These are phyloP conservation scores for Arion vulgaris DNA, from an alignment of 1,140 invertebrate genomes.

Conservation along the genomic window DNA sequence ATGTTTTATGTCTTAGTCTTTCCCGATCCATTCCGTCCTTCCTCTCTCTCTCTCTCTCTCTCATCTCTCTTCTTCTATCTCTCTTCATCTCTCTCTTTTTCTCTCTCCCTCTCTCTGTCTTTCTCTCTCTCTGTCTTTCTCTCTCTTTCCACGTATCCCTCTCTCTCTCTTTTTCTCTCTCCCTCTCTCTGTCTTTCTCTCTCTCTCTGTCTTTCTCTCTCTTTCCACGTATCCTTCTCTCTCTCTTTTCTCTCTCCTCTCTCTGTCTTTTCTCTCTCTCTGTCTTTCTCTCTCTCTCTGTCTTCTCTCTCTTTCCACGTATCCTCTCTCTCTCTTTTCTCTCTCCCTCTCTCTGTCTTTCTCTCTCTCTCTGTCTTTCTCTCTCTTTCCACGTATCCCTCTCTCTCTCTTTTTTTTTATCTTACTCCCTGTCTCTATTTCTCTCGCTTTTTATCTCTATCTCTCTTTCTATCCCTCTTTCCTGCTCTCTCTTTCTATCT, in stretches of 20 bases:
- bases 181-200: background rate
- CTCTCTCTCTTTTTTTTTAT: background rate
- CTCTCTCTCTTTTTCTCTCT: background rate
- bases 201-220: no score
- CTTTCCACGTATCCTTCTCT: background rate
- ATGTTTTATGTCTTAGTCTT: background rate
- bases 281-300: conserved; percentile 31
- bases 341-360: no score
- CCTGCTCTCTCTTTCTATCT: background rate
- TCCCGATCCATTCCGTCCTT: background rate
- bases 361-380: conserved; percentile 4
- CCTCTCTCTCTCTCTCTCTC: background rate
- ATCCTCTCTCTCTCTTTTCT: no score
- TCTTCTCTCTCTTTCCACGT: no score
- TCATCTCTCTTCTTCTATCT: no score
- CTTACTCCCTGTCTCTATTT: background rate
- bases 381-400: conserved; percentile 2
- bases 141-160: background rate
- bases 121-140: background rate
- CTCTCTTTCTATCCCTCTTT: no score
- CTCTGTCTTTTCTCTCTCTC: conserved; percentile 10
- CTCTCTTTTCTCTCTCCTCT: background rate
- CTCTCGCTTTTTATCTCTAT: background rate
- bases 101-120: background rate
- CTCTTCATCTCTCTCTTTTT: conserved; percentile 9